These are phyloP conservation scores for Argyresthia albistria DNA, from an alignment of 2,888 invertebrate species.

Conservation along the genomic window DNA sequence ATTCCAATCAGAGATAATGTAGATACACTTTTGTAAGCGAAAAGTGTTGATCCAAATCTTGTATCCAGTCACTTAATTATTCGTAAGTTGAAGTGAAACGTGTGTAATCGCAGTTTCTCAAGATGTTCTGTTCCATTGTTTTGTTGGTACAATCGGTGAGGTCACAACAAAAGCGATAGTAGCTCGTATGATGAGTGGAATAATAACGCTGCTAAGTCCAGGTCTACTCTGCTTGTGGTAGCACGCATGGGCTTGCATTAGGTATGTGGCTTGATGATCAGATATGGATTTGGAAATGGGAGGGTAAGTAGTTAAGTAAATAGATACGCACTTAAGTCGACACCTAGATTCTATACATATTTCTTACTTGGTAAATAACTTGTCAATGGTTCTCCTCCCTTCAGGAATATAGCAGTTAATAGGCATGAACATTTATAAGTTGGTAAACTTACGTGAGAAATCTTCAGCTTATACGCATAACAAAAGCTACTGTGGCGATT, in stretches of 20 bases:
- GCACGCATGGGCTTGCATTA: not conserved
- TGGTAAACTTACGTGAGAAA: not conserved
- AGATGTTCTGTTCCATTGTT: not conserved
- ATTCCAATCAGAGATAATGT: not conserved
- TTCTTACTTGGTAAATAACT: too few species aligned
- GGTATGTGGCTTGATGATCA: too few species aligned
- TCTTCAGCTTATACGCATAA: not conserved
- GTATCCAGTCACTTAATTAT: not conserved
- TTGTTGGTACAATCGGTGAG: not conserved
- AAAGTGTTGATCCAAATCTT: not conserved
- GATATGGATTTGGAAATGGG: too few species aligned
- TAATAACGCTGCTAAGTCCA: slow-evolving; percentile 1
- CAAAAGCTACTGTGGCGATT: too few species aligned
- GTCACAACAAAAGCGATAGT: not conserved
- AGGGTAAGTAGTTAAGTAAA: too few species aligned
- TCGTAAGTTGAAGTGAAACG: not conserved
- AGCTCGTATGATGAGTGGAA: not conserved
- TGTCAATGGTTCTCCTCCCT: too few species aligned
- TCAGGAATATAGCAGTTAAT: too few species aligned
- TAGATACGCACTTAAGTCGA: too few species aligned
- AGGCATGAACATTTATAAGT: too few species aligned
- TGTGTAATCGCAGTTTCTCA: slow-evolving; percentile 8
- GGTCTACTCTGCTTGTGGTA: not conserved
- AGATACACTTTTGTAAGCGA: not conserved
- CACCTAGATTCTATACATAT: too few species aligned